Base-by-base conservation (phyloP, 1,140 invertebrate genomes). In the Penaeus vannamei region DNA sequence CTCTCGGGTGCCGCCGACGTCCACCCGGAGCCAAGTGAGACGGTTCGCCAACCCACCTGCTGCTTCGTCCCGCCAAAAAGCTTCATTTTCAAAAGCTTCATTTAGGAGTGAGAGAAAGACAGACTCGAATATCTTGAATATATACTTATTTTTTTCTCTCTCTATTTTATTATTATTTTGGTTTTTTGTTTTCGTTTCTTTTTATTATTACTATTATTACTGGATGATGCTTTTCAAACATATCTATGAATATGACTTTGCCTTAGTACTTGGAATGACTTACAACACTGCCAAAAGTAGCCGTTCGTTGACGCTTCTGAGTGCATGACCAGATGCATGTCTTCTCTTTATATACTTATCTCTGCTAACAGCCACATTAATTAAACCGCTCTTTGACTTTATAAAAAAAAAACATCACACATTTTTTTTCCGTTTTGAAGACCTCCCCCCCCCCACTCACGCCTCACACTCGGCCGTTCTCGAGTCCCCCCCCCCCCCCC, bases 21-120 rank as follows among this genome's bases (percentile, higher is more conserved):
- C 62, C 83, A 84, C 83, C 83, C 46, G 10, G 61, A 64, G 82
- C 64, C 83, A 84, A 69, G 83, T 84, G 83, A 84, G 62, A 84
- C 46, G 61, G 83, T 32, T 42, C 42, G n/a, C 62, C 83, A 29
- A 29, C 29, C 64, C 69, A 46, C 36, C 69, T 32, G 61, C 64
- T 84, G 83, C 36, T 64, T 32, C 46, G 61, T 19, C 46, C 20
- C 46, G 36, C 64, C 26, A 26, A 36, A 64, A 61, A 46, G 61
- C 61, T 66, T 69, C 62, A 84, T 36, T 64, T 53, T 53, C 53
- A 53, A 53, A 53, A 10, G 53, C 53, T 53, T 53, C 53, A 53
- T 53, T 53, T 53, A 59, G 36, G 77, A 22, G 79, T 46, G 79
- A 22, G 79, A 22, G 79, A 20, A 12, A 81, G 60, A 81, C 79